These are phyloP conservation scores for Xerus rutilus DNA, from an alignment of 2,797 vertebrate genomes.

Conservation along the genomic window DNA sequence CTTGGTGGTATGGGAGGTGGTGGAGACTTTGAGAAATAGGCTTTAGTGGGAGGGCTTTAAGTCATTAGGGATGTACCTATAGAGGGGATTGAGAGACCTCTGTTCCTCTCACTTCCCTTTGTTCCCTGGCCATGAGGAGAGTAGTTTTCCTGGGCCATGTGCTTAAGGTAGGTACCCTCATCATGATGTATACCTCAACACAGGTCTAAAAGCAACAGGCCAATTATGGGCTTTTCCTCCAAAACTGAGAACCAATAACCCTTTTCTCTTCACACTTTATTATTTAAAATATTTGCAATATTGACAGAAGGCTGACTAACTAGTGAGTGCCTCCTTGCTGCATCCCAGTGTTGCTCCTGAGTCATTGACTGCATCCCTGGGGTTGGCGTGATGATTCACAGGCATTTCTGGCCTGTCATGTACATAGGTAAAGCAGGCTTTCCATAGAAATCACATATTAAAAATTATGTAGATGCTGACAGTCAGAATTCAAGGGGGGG, in stretches of 20 bases:
- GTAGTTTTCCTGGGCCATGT: too few relatives aligned
- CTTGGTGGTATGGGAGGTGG: neutral
- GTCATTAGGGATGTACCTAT: too few relatives aligned
- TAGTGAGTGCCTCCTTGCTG: neutral
- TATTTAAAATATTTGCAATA: neutral
- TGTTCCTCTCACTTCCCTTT: neutral
- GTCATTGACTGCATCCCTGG: neutral
- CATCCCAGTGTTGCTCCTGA: neutral
- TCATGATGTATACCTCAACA: neutral
- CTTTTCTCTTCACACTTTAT: neutral
- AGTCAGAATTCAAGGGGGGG: neutral
- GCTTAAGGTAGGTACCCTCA: too few relatives aligned
- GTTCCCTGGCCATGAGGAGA: neutral
- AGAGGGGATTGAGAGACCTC: too few relatives aligned
- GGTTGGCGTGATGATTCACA: neutral
- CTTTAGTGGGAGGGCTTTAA: neutral
- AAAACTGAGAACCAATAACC: neutral
- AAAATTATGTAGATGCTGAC: neutral
- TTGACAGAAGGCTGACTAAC: neutral
- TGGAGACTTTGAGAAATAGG: neutral
- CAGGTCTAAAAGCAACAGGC: neutral
- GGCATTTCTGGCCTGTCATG: neutral
- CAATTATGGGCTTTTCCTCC: neutral
- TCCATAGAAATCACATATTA: neutral
- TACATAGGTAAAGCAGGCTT: neutral